Evolutionary conservation across 2,888 invertebrate genomes (phyloP), one percentile per base, ranked within the genome.

Genomic region (Dolichomitus sp.): DNA sequence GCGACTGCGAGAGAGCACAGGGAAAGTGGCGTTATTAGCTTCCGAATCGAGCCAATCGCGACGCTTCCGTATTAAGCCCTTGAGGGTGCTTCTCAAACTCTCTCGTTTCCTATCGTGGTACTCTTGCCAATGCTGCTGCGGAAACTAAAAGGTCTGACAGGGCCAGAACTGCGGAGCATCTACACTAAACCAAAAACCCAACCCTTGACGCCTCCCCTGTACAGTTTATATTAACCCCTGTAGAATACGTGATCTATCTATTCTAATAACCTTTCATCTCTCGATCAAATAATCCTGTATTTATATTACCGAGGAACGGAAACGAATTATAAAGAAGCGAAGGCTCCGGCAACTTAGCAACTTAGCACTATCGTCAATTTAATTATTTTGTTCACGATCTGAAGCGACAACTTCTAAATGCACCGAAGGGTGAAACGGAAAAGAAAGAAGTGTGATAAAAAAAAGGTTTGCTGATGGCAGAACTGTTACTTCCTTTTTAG

Each of bases 11-110:
- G 33, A 17, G 42, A 52, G 75, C 65, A 54, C 61, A 76, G 68
- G 70, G 81, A 84, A 83, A 82, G 84, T 90, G 85, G 84, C 85
- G 86, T 88, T 91, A 91, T 91, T 91, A 89, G 90, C 79, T 83
- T 89, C 89, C 91, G 89, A 91, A 90, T 91, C 90, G 90, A 89
- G 90, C 90, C 90, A 91, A 91, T 91, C 90, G 90, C 88, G 89
- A 87, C 85, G 88, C 90, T 90, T 90, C 88, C 91, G 76, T 83
- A 83, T 83, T 83, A 83, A 83, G 66, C 80, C 61, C 68, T 76
- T 73, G 70, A 73, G 73, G 72, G 48, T 33, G 59, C 42, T 61
- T 45, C 11, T 48, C 72, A 33, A 73, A 54, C 57, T 37, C 42
- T 70, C 85, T 85, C 73, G 48, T 42, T 52, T 65, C 65, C 76